Base-by-base conservation (phyloP, 2,113 vertebrate genomes). In the Nothoprocta pentlandii region DNA sequence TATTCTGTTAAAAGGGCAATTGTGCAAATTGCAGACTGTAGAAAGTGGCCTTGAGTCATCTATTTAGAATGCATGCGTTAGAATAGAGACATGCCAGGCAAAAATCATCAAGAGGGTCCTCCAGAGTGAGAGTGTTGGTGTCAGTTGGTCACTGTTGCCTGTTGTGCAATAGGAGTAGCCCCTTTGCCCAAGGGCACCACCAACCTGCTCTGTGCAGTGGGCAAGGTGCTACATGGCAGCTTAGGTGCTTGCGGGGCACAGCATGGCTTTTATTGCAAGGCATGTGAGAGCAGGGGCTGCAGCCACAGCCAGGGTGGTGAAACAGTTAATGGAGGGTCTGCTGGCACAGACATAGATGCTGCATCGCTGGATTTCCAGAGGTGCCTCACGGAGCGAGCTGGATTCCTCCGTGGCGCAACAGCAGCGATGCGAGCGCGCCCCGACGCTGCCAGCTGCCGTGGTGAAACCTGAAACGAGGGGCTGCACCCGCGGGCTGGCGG, bases 401-500 rank as follows among this genome's bases (percentile, higher is more conserved):
- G 59, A 16, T 39, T 62, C 59, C 59, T 46, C 28, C 41, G 3
- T 23, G 19, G 32, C 17, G 25, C 78, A 17, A 2, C 47, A 1
- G 85, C 71, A 4, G 30, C 2, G 59, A 85, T 11, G 63, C 22
- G 28, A 56, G 51, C 30, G 36, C 41, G 36, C 47, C 71, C 76
- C 16, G 5, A 47, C 36, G 89, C 94, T 41, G 94, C 94, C 81
- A 86, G 77, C 62, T 93, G 92, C 87, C 80, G 12, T 94, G 97
- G 12, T 94, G 97, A 97, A 97, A 97, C 10, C 61, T 14, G 97
- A 97, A 69, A 82, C 95, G 22, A 8, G 8, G 42, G 26, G 41
- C 82, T 42, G 63, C 10, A 25, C 3, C 66, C 36, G 79, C 61
- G 93, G 94, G 90, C 86, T 6, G 97, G 95, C 91, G 79, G 12